A percentile compares a stretch with the other conserved stretches of the same genome.
Conservation (phyloP, 2,888 invertebrate species). For the Scelioninae gen. 2 region DNA sequence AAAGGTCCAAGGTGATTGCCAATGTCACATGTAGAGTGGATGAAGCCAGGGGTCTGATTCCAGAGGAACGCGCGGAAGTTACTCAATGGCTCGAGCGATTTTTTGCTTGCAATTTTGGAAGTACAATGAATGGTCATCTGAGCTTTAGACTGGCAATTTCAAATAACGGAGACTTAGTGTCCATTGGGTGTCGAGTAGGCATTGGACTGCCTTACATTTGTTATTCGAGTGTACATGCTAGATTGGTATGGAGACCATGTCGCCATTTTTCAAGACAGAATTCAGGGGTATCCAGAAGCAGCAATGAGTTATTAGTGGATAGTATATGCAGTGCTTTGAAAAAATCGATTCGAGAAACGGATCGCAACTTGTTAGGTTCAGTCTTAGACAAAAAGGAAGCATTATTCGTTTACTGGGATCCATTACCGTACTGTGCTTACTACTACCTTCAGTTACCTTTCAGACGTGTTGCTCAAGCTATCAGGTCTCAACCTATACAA, state of each 20-base stretch:
- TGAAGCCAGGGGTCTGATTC: slow-evolving; percentile 82
- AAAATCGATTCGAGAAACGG: slow-evolving; percentile 75
- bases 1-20: slow-evolving; percentile 85
- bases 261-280: slow-evolving; percentile 79
- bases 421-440: slow-evolving; percentile 89
- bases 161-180: slow-evolving; percentile 77
- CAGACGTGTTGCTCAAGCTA: slow-evolving; percentile 70
- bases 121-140: slow-evolving; percentile 86
- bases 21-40: slow-evolving; percentile 88
- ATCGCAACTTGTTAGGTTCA: slow-evolving; percentile 76
- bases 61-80: slow-evolving; percentile 80
- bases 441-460: slow-evolving; percentile 88
- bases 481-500: slow-evolving; percentile 68
- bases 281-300: slow-evolving; percentile 71
- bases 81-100: slow-evolving; percentile 80
- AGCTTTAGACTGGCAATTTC: slow-evolving; percentile 86
- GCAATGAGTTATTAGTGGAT: slow-evolving; percentile 70
- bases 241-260: slow-evolving; percentile 81
- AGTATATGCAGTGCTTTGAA: slow-evolving; percentile 77
- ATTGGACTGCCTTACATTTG: slow-evolving; percentile 89
- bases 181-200: slow-evolving; percentile 85
- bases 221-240: slow-evolving; percentile 82
- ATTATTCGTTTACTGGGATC: slow-evolving; percentile 89
- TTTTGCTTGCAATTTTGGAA: slow-evolving; percentile 82
- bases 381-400: slow-evolving; percentile 88